Evolutionary conservation across 2,888 invertebrate genomes (phyloP).

Genomic region (Euspilapteryx auroguttella): DNA sequence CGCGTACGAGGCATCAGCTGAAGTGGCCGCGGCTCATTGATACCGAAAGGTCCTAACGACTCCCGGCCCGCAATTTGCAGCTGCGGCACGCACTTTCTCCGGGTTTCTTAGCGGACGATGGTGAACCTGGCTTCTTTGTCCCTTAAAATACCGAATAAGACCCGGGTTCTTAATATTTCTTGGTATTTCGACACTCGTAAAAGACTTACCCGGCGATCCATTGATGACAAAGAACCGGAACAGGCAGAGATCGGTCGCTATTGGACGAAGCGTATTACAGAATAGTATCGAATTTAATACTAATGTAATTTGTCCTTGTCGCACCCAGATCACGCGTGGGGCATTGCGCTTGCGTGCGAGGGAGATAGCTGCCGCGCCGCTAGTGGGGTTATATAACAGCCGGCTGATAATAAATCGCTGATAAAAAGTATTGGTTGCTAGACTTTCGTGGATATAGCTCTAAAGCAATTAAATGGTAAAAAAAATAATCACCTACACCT

Average conservation of each 20-base stretch:
- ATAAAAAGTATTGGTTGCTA: slow-evolving; percentile 43
- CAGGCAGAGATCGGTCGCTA: slow-evolving; percentile 62
- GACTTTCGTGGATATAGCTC: slow-evolving; percentile 24
- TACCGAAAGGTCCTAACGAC: slow-evolving; percentile 35
- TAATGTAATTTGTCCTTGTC: slow-evolving; percentile 31
- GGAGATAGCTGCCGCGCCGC: slow-evolving; percentile 20
- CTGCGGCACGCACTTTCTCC: too few species aligned
- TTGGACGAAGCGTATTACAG: slow-evolving; percentile 58
- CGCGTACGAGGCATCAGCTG: slow-evolving; percentile 61
- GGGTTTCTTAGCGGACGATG: too few species aligned
- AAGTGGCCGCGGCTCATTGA: slow-evolving; percentile 47
- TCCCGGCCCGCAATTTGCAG: slow-evolving; percentile 6
- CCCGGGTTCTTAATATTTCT: too few species aligned
- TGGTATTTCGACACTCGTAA: slow-evolving; percentile 36
- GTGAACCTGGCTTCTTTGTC: too few species aligned
- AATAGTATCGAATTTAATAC: slow-evolving; percentile 55
- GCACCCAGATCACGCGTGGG: slow-evolving; percentile 7
- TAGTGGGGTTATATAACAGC: slow-evolving; percentile 46
- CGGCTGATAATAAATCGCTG: slow-evolving; percentile 52
- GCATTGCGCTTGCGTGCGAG: slow-evolving; percentile 19
- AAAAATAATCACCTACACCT: too few species aligned
- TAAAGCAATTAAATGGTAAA: too few species aligned
- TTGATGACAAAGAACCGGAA: slow-evolving; percentile 73
- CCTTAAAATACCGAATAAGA: too few species aligned
- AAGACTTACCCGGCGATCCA: slow-evolving; percentile 68